Percentiles rank a stretch among this genome's conserved stretches.
phyloP scores from a whole-genome alignment of 2,113 vertebrate species.

The Synodontis membranacea region DNA sequence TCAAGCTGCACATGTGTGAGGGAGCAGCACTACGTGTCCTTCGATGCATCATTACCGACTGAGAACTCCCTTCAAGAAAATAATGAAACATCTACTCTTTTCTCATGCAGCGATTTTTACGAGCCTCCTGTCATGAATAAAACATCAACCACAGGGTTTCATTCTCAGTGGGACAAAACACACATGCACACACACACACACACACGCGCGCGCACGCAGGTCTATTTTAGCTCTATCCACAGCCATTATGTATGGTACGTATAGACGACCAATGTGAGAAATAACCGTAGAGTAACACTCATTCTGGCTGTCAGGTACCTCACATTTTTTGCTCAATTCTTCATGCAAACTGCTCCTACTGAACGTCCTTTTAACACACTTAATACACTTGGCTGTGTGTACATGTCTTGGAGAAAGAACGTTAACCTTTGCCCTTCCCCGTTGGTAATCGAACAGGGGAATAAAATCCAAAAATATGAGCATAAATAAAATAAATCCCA shows the following conservation, averaged over 20 bases:
- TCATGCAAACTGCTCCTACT: background rate
- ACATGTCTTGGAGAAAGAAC: background rate
- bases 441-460: no score
- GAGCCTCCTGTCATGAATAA: constrained; percentile 61
- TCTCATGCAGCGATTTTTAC: constrained; percentile 54
- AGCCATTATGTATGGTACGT: constrained; percentile 38
- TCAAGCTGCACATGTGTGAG: constrained; percentile 20
- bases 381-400: background rate
- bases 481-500: background rate
- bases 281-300: constrained; percentile 13
- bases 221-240: constrained; percentile 10
- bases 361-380: background rate
- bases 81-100: constrained; percentile 56
- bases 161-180: constrained; percentile 44
- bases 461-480: background rate
- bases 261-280: constrained; percentile 28
- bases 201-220: constrained; percentile 24
- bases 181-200: constrained; percentile 8
- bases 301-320: background rate
- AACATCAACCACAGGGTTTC: constrained; percentile 54
- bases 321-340: background rate
- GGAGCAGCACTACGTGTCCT: constrained; percentile 14
- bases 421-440: background rate
- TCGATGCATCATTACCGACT: constrained; percentile 17
- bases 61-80: constrained; percentile 42